Percentiles rank a stretch among this genome's conserved stretches.
These are phyloP conservation scores for Perdita meconis DNA, from an alignment of 2,888 invertebrate genomes.

Conservation along the genomic window DNA sequence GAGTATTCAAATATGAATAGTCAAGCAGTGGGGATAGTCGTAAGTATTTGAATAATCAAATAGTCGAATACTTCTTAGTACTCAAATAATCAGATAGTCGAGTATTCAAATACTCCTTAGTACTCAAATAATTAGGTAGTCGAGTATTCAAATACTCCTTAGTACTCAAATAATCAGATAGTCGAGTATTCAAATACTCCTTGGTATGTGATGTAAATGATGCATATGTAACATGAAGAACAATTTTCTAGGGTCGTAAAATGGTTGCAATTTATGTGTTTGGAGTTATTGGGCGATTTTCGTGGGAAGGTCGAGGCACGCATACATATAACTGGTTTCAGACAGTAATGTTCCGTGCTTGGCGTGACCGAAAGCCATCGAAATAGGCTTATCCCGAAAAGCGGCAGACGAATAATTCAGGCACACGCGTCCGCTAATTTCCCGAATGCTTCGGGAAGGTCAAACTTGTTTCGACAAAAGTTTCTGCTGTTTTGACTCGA, in stretches of 20 bases:
- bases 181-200: no score
- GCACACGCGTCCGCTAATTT: constrained; percentile 33
- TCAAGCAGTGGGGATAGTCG: no score
- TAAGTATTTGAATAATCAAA: no score
- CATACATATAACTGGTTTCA: not conserved
- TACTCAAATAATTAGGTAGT: no score
- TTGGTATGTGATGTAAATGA: constrained; percentile 22
- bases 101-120: no score
- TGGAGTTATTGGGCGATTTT: constrained; percentile 27
- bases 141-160: no score
- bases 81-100: no score
- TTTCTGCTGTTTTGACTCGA: no score
- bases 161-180: no score
- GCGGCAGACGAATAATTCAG: constrained; percentile 37
- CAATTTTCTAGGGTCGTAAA: not conserved
- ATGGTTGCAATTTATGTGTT: constrained; percentile 17
- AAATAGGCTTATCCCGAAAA: constrained; percentile 35
- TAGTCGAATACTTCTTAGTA: no score
- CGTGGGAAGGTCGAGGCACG: constrained; percentile 10
- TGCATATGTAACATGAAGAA: not conserved
- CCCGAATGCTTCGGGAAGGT: constrained; percentile 41
- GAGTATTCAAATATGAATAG: no score
- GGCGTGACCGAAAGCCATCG: constrained; percentile 72
- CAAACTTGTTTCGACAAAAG: constrained; percentile 11
- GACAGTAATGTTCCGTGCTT: constrained; percentile 64